These are phyloP conservation scores for Drosophila subpulchrella DNA, from an alignment of 1,140 invertebrate genomes.

Conservation along the genomic window DNA sequence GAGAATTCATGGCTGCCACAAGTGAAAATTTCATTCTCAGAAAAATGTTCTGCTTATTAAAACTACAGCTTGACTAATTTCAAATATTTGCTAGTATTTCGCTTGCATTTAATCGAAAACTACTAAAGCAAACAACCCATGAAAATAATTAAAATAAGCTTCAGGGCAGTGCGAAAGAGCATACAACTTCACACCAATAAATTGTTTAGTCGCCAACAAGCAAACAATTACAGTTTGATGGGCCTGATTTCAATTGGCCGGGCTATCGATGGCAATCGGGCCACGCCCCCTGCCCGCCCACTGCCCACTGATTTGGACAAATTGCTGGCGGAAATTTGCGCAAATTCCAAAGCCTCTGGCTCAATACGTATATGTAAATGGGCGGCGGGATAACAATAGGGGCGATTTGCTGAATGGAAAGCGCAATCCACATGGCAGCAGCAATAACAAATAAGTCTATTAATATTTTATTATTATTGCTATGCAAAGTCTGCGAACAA, in stretches of 20 bases:
- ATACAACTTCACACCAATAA: constrained; percentile 2
- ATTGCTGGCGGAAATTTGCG: constrained; percentile 67
- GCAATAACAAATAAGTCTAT: constrained; percentile 70
- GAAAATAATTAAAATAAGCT: neutral
- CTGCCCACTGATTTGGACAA: constrained; percentile 56
- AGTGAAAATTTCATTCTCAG: too few relatives aligned
- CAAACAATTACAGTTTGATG: constrained; percentile 33
- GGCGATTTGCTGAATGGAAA: constrained; percentile 37
- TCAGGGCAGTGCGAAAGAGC: neutral
- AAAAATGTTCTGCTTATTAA: too few relatives aligned
- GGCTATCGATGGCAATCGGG: constrained; percentile 41
- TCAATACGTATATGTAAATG: constrained; percentile 1
- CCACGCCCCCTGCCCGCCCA: constrained; percentile 28
- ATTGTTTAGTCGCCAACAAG: constrained; percentile 5
- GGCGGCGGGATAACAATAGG: constrained; percentile 25
- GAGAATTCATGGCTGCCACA: too few relatives aligned
- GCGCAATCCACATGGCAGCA: constrained; percentile 28
- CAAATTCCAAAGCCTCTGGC: constrained; percentile 60
- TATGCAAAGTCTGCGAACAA: constrained; percentile 71
- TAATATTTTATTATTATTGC: constrained; percentile 79
- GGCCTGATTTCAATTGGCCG: constrained; percentile 40
- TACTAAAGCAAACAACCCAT: neutral
- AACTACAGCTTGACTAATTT: neutral
- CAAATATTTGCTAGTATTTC: neutral
- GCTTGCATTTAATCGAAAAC: neutral